phyloP scores from a whole-genome alignment of 2,113 vertebrate genomes.

The Ceuthmochares aereus region DNA sequence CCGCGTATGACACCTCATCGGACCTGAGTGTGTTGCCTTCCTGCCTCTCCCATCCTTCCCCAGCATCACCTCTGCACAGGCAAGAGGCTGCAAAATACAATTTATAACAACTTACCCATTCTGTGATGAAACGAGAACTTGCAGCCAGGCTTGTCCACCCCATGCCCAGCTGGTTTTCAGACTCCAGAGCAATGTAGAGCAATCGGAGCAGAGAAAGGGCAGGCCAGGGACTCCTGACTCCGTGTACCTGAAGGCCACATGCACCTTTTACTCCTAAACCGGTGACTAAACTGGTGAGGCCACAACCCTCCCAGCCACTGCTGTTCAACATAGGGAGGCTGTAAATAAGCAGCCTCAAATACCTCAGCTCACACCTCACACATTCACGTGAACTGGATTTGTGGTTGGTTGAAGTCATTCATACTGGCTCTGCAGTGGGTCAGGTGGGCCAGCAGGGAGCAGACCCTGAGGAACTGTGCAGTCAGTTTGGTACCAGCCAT shows the following conservation, averaged over 20 bases:
- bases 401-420: not conserved
- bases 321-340: not conserved
- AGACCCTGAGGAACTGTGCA: not conserved
- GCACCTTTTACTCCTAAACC: not conserved
- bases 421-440: rapidly evolving
- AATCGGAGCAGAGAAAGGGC: not conserved
- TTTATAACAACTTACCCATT: not conserved
- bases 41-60: not conserved
- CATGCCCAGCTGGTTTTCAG: not conserved
- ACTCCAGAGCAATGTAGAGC: not conserved
- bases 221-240: not conserved
- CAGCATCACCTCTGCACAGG: not conserved
- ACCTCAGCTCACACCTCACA: not conserved
- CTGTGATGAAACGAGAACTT: rapidly evolving
- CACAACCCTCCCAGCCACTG: not conserved
- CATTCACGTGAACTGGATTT: rapidly evolving
- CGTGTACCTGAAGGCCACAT: rapidly evolving
- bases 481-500: not conserved
- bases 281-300: rapidly evolving
- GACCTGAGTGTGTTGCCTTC: rapidly evolving
- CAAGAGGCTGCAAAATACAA: not conserved
- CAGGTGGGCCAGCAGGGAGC: not conserved
- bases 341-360: not conserved
- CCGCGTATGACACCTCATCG: not conserved
- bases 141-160: not conserved